Evolutionary conservation across 2,797 vertebrate genomes (phyloP).

Genomic region (Pagetopsis macropterus): DNA sequence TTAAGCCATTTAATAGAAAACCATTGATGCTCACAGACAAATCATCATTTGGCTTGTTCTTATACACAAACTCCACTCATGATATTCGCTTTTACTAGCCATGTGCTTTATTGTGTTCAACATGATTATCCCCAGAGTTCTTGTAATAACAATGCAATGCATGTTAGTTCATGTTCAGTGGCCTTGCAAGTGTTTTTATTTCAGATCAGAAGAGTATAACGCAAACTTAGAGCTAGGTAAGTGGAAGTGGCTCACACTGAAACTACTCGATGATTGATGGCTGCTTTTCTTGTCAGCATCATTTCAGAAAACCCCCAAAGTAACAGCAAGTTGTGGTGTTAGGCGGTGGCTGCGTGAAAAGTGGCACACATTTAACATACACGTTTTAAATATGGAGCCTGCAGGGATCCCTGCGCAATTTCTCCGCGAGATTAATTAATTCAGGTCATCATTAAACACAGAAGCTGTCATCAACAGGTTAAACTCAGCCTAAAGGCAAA

Average conservation of each 20-base stretch:
- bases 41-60: neutral
- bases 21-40: neutral
- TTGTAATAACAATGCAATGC: neutral
- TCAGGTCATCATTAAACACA: constrained; percentile 71
- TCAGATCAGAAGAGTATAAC: neutral
- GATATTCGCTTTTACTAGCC: neutral
- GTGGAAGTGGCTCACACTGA: constrained; percentile 10
- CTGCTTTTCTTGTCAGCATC: constrained; percentile 5
- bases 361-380: neutral
- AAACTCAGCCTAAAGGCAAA: neutral
- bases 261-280: neutral
- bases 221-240: neutral
- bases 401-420: constrained; percentile 27
- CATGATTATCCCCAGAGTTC: neutral
- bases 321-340: neutral
- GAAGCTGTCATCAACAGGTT: constrained; percentile 50
- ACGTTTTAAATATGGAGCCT: constrained; percentile 4
- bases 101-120: neutral
- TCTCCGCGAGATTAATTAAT: constrained; percentile 52
- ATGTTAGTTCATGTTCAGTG: neutral
- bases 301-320: neutral
- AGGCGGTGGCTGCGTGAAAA: neutral
- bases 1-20: neutral
- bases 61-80: neutral
- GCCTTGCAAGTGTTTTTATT: neutral